These are phyloP conservation scores for Lepisosteus oculatus DNA, from an alignment of 2,113 vertebrate species.

Conservation along the genomic window DNA sequence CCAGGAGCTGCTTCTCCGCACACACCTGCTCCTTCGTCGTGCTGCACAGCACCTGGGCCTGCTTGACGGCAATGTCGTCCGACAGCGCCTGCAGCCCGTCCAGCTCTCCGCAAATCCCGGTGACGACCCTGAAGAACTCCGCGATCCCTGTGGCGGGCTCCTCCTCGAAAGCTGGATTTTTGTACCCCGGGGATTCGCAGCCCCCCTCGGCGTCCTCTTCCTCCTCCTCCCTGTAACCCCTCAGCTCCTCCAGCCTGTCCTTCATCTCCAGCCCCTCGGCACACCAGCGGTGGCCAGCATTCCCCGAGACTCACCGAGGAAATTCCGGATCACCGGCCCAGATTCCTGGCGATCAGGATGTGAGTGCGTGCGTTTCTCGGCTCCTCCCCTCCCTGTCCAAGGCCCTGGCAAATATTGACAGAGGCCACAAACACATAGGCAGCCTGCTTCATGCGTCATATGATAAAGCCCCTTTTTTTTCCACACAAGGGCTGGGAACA, in stretches of 20 bases:
- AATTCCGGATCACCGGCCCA: neutral
- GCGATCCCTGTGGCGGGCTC: slow-evolving; percentile 22
- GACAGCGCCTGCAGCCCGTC: slow-evolving; percentile 44
- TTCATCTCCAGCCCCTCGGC: slow-evolving; percentile 37
- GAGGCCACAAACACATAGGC: neutral
- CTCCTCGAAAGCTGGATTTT: slow-evolving; percentile 31
- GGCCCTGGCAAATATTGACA: slow-evolving; percentile 26
- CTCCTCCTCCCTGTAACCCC: slow-evolving; percentile 21
- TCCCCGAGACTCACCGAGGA: neutral
- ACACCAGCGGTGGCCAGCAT: no score
- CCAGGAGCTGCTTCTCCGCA: slow-evolving; percentile 37
- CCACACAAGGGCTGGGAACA: neutral
- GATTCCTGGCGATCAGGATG: neutral
- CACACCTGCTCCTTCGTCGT: slow-evolving; percentile 37
- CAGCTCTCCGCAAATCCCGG: slow-evolving; percentile 39
- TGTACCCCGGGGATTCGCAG: slow-evolving; percentile 5
- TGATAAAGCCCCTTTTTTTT: neutral
- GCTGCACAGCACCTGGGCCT: slow-evolving; percentile 53
- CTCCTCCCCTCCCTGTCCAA: neutral
- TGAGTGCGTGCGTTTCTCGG: neutral
- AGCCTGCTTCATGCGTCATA: slow-evolving; percentile 12
- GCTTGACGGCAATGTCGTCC: slow-evolving; percentile 34
- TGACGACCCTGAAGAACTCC: slow-evolving; percentile 46
- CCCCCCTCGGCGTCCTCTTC: slow-evolving; percentile 23
- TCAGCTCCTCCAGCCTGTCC: slow-evolving; percentile 57